Base-by-base conservation (phyloP, 2,888 invertebrate genomes). In the Lordiphosa fenestrarum region DNA sequence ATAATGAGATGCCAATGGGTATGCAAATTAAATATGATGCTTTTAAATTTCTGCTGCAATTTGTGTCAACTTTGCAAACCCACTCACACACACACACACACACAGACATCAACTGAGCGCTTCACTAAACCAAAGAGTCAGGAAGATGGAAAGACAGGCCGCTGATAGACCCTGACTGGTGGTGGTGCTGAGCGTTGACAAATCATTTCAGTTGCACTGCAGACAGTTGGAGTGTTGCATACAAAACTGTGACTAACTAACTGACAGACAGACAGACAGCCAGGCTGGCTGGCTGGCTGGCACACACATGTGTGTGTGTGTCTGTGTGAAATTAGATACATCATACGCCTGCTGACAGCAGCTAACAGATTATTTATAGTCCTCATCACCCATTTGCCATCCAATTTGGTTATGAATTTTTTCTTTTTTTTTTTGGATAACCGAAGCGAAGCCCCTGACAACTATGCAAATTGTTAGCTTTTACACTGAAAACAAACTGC, bases 351-450 rank as follows among this genome's bases (percentile, higher is more conserved):
- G 21, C 50, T 52, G 73, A 60, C 77, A 59, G 60, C 49, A 46
- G 55, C 56, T 44, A 66, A 48, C 42, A 41, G 58, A 44, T 66
- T 66, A 64, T 52, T 65, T 65, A 56, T 50, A 15, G 36, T 15
- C 25, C 35, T 10, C 64, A 35, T 38, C 21, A 38, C 42, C 48
- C 50, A 57, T 40, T 53, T 48, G 47, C 42, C 51, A 50, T 53
- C 36, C 76, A 58, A 69, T 80, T 72, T 62, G 76, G 47, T 73
- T 65, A 84, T 76, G 84, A 84, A 80, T 84, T 72, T 84, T 76
- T 76, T 69, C 46, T 42, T 53, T 25, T 9, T 48, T 58, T 47
- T 62, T 39, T 25, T 25, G 12, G 13, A 4, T n/a, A 53, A 38
- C 38, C 7, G 38, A 39, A 30, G 46, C 7, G 38, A 39, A 30